Percentiles rank a stretch among this genome's conserved stretches.
These are phyloP conservation scores for Boloria selene DNA, from an alignment of 2,888 invertebrate genomes.

Conservation along the genomic window DNA sequence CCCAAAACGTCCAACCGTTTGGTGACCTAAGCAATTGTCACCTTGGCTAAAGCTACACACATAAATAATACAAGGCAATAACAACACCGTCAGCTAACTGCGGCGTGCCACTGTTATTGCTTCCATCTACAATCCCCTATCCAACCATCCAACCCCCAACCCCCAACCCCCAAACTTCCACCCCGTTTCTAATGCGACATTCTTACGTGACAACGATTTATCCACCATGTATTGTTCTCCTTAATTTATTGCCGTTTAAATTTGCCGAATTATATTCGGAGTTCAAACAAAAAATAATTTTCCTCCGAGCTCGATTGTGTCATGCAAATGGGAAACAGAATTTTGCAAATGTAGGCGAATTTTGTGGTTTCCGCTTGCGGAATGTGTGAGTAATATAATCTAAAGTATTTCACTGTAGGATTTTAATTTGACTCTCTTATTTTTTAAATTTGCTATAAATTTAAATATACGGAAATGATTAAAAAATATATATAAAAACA, in stretches of 20 bases:
- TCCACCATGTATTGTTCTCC: constrained; percentile 75
- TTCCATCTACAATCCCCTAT: constrained; percentile 45
- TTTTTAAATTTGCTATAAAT: not conserved
- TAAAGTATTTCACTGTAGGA: constrained; percentile 21
- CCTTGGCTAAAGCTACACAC: constrained; percentile 55
- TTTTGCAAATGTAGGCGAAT: constrained; percentile 30
- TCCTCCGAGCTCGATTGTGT: constrained; percentile 27
- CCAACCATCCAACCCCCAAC: constrained; percentile 35
- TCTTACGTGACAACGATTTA: constrained; percentile 82
- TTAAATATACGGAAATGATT: no score
- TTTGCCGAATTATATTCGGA: constrained; percentile 66
- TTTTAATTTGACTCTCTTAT: not conserved
- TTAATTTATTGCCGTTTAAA: constrained; percentile 75
- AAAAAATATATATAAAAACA: no score
- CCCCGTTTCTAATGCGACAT: constrained; percentile 69
- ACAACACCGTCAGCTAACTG: constrained; percentile 70
- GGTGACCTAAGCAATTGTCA: constrained; percentile 54
- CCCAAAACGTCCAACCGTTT: constrained; percentile 27
- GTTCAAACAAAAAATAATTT: constrained; percentile 60
- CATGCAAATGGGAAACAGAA: constrained; percentile 34
- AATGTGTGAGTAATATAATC: constrained; percentile 22
- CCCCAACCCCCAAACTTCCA: constrained; percentile 30
- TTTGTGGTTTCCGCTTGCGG: constrained; percentile 29
- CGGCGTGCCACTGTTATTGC: constrained; percentile 75
- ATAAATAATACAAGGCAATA: constrained; percentile 78